Percentiles rank a stretch among this genome's conserved stretches.
These are phyloP conservation scores for Margarornis squamiger DNA, from an alignment of 2,797 vertebrate species.

Conservation along the genomic window DNA sequence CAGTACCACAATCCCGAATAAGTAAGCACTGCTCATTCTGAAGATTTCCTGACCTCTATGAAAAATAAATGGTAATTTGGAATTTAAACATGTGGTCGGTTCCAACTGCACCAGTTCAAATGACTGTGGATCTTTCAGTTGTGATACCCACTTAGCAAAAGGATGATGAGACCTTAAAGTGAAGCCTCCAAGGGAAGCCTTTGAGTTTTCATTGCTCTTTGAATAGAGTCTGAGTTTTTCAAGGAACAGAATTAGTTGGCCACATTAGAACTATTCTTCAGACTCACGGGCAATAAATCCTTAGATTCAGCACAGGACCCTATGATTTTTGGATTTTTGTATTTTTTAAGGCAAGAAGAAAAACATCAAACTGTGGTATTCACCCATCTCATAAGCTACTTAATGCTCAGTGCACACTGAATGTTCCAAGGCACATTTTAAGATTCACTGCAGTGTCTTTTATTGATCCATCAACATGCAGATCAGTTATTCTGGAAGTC, in stretches of 20 bases:
- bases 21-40: fast-evolving
- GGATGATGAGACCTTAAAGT: fast-evolving
- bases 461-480: neutral
- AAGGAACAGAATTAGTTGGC: neutral
- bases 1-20: neutral
- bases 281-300: neutral
- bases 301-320: neutral
- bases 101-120: neutral
- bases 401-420: neutral
- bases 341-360: neutral
- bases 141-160: neutral
- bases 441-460: neutral
- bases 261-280: neutral
- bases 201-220: neutral
- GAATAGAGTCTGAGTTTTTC: neutral
- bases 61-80: neutral
- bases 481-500: neutral
- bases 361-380: neutral
- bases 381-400: neutral
- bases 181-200: neutral
- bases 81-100: neutral
- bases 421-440: neutral
- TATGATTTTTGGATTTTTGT: neutral
- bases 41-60: neutral
- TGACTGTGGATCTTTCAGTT: neutral